Evolutionary conservation across 2,797 vertebrate species (phyloP).

Genomic region (Lithobates pipiens): DNA sequence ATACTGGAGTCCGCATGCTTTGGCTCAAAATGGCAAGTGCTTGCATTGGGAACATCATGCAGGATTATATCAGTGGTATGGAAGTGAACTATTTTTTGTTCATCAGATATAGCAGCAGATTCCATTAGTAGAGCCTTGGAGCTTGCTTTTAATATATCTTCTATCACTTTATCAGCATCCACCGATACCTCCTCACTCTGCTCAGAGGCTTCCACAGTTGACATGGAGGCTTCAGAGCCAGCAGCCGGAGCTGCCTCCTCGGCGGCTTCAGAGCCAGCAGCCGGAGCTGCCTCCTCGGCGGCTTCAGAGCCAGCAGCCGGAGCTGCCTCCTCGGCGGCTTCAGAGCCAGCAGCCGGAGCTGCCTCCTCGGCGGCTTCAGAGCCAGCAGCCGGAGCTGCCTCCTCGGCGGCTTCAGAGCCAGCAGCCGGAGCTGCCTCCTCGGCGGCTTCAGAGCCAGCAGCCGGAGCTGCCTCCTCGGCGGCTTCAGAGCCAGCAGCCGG

Average conservation of each 20-base stretch:
- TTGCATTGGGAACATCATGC: constrained; percentile 67
- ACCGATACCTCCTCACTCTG: neutral
- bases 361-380: neutral
- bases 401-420: neutral
- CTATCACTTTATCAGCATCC: too few relatives aligned
- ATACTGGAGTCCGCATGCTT: constrained; percentile 66
- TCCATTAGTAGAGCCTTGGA: neutral
- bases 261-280: neutral
- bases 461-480: too few relatives aligned
- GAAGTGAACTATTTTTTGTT: neutral
- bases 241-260: neutral
- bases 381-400: neutral
- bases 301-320: neutral
- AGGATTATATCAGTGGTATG: neutral
- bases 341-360: neutral
- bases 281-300: rapidly evolving
- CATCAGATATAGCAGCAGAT: neutral
- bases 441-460: neutral
- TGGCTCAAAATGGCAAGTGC: neutral
- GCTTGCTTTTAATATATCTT: neutral
- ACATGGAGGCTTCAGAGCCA: neutral
- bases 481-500: neutral
- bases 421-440: neutral
- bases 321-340: too few relatives aligned
- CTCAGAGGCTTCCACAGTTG: neutral